Evolutionary conservation across 1,140 invertebrate genomes (phyloP), one percentile per base, ranked within the genome.

Genomic region (Bombus soroeensis): DNA sequence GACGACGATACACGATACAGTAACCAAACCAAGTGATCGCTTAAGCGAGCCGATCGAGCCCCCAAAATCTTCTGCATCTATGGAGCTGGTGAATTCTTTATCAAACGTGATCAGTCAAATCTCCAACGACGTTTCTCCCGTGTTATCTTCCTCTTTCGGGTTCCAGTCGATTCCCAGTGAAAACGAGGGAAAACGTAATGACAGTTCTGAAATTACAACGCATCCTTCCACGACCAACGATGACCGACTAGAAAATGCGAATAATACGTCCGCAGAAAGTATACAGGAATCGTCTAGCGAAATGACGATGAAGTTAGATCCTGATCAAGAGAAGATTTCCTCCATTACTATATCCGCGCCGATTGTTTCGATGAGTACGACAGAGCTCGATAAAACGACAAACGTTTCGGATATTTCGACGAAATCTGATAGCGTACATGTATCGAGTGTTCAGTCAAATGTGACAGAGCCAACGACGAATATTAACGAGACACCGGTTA

Each of bases 81-180:
- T 86, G 6, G 94, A 95, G 78, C 82, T 95, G 22, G 92, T 92
- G 28, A 92, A 94, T 78, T 95, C 94, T 0, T 81, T 95, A 53
- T 93, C 94, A 8, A 95, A 92, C 64, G 92, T 95, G 72, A 93
- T 95, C 66, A 93, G 91, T 59, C 94, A 95, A 81, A 90, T 95
- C 32, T 92, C 94, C 18, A 93, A 94, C 70, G 84, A 86, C 13
- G 37, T 32, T 62, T 34, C 84, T 3, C 32, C 79, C 2, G n/a
- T 59, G 37, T 71, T 80, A 22, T 25, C 78, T 15, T 2, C n/a
- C 0, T 39, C 43, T 15, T 59, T 37, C 13, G 68, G 9, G 6
- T 32, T 77, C 28, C 34, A 41, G 32, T 57, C 41, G 28, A 34
- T 18, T 22, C 0, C 28, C 10, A 22, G 9, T 9, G 13, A 39